phyloP scores from a whole-genome alignment of 2,797 vertebrate genomes.

The Mormyrops attenuatus region DNA sequence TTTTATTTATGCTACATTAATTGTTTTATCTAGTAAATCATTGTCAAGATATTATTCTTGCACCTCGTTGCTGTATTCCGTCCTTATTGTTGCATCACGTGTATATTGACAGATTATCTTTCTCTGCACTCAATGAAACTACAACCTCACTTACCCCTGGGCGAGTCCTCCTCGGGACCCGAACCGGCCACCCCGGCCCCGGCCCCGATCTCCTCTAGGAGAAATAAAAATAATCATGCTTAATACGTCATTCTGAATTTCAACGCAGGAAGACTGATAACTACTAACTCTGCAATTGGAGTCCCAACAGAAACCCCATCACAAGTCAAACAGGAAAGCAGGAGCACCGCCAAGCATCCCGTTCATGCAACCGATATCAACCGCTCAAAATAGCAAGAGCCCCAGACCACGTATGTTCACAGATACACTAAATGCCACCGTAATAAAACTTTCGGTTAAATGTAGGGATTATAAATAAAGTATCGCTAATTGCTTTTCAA shows the following conservation, averaged over 20 bases:
- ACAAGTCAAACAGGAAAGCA: neutral
- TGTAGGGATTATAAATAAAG: neutral
- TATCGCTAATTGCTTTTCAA: neutral
- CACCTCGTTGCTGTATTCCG: neutral
- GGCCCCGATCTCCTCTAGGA: conserved; percentile 85
- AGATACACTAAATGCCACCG: neutral
- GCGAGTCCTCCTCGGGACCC: conserved; percentile 82
- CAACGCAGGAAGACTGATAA: neutral
- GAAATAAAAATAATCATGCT: conserved; percentile 16
- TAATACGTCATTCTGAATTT: neutral
- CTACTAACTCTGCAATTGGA: neutral
- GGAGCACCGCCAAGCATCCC: neutral
- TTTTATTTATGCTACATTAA: neutral
- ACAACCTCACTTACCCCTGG: conserved; percentile 69
- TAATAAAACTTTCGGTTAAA: neutral
- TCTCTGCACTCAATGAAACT: neutral
- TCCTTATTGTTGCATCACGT: neutral
- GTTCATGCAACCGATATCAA: neutral
- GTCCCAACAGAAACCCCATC: neutral
- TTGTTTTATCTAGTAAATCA: neutral
- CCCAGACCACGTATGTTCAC: neutral
- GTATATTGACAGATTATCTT: neutral
- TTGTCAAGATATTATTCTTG: neutral
- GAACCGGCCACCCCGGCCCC: conserved; percentile 87
- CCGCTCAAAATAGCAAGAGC: neutral